A percentile compares a stretch with the other conserved stretches of the same genome.
Conservation (phyloP, 37 sponge, comb jelly and placozoan species). For the Axinella damicornis region DNA sequence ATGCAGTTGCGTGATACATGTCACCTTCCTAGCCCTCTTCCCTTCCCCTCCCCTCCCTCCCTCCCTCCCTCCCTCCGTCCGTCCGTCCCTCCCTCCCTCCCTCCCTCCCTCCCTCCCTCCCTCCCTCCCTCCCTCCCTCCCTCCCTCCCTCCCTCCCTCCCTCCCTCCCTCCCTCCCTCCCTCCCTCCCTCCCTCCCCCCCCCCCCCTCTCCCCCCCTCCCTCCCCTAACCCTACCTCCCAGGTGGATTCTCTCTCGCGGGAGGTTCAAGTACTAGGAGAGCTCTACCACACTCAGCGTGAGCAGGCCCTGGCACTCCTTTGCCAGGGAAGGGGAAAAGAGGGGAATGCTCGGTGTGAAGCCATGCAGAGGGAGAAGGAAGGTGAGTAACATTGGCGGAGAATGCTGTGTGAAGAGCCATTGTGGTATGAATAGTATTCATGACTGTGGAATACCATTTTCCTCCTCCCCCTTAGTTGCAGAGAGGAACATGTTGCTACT, state of each 20-base stretch:
- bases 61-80: too few species aligned
- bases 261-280: conserved; percentile 67
- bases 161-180: too few species aligned
- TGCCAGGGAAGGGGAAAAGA: neutral
- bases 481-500: neutral
- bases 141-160: too few species aligned
- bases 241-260: conserved; percentile 17
- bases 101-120: too few species aligned
- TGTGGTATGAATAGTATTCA: neutral
- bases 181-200: too few species aligned
- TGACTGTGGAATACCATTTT: neutral
- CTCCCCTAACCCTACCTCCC: too few species aligned
- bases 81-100: too few species aligned
- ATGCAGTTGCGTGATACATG: too few species aligned
- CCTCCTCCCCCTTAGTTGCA: neutral
- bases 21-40: too few species aligned
- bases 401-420: neutral
- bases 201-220: too few species aligned
- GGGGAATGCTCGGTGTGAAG: neutral
- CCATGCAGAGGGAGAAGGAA: conserved; percentile 48
- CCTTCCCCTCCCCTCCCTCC: too few species aligned
- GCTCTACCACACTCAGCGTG: conserved; percentile 52
- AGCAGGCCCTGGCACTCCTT: conserved; percentile 2
- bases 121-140: too few species aligned
- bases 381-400: conserved; percentile 1